A percentile compares a stretch with the other conserved stretches of the same genome.
phyloP scores from a whole-genome alignment of 2,797 vertebrate species.

The Hafferia zeledoni region DNA sequence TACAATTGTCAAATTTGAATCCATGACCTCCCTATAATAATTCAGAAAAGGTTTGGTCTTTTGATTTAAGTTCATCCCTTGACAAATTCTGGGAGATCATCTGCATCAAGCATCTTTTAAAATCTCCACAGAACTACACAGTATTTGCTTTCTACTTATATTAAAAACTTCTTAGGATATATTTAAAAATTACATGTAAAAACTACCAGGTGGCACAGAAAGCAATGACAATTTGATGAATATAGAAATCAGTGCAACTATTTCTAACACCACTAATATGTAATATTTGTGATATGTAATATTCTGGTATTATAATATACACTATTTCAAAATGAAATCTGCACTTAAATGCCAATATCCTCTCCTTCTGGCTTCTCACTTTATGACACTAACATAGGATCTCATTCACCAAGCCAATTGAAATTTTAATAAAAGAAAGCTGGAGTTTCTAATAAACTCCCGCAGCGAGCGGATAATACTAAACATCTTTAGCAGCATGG shows the following conservation, averaged over 20 bases:
- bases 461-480: slow-evolving; percentile 83
- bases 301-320: slow-evolving; percentile 76
- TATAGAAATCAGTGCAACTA: slow-evolving; percentile 71
- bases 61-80: not conserved
- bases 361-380: slow-evolving; percentile 85
- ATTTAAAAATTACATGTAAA: slow-evolving; percentile 71
- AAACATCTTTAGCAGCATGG: slow-evolving; percentile 87
- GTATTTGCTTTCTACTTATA: slow-evolving; percentile 44
- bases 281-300: slow-evolving; percentile 80
- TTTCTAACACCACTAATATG: slow-evolving; percentile 71
- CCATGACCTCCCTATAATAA: not conserved
- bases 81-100: not conserved
- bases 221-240: slow-evolving; percentile 72
- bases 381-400: slow-evolving; percentile 85
- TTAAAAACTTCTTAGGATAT: slow-evolving; percentile 68
- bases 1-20: not conserved
- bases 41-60: not conserved
- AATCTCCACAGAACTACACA: not conserved
- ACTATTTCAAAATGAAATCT: slow-evolving; percentile 84
- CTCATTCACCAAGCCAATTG: slow-evolving; percentile 87
- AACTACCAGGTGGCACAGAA: slow-evolving; percentile 70
- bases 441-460: slow-evolving; percentile 89
- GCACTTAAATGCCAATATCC: slow-evolving; percentile 84
- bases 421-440: slow-evolving; percentile 90
- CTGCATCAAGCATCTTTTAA: not conserved